Evolutionary conservation across 1,140 invertebrate genomes (phyloP).

Genomic region (Trachelipus rathkii): DNA sequence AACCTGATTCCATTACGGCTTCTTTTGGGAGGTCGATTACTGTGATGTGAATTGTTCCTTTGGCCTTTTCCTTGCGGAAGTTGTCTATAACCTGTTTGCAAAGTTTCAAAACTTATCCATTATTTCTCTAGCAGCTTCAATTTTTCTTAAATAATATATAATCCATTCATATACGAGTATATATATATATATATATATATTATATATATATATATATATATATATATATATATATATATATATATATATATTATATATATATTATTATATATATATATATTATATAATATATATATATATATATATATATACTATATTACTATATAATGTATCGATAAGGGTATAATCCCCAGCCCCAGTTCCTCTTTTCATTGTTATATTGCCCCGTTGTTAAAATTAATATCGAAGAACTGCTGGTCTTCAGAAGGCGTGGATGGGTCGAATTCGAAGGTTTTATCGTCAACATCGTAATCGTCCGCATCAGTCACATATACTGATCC

Average conservation of each 20-base stretch:
- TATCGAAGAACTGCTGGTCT: constrained; percentile 56
- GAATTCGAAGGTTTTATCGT: constrained; percentile 76
- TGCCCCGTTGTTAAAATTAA: constrained; percentile 68
- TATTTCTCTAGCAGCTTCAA: too few species aligned
- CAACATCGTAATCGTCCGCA: constrained; percentile 85
- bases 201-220: background rate
- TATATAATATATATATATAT: constrained; percentile 19
- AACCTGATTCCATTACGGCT: constrained; percentile 83
- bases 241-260: constrained; percentile 4
- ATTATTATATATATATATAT: background rate
- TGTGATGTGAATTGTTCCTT: constrained; percentile 26
- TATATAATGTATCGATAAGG: constrained; percentile 45
- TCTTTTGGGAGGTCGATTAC: constrained; percentile 79
- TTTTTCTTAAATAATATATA: too few species aligned
- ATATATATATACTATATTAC: constrained; percentile 26
- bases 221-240: constrained; percentile 15
- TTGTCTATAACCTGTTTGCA: constrained; percentile 30
- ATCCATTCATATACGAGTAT: too few species aligned
- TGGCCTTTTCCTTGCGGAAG: constrained; percentile 32
- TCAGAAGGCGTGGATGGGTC: constrained; percentile 52
- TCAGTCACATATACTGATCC: constrained; percentile 85
- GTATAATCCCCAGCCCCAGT: constrained; percentile 64
- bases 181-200: too few species aligned
- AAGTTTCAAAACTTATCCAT: too few species aligned
- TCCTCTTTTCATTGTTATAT: constrained; percentile 73